Evolutionary conservation across 2,797 vertebrate genomes (phyloP), one percentile per base, ranked within the genome.

Genomic region (Malurus splendens): DNA sequence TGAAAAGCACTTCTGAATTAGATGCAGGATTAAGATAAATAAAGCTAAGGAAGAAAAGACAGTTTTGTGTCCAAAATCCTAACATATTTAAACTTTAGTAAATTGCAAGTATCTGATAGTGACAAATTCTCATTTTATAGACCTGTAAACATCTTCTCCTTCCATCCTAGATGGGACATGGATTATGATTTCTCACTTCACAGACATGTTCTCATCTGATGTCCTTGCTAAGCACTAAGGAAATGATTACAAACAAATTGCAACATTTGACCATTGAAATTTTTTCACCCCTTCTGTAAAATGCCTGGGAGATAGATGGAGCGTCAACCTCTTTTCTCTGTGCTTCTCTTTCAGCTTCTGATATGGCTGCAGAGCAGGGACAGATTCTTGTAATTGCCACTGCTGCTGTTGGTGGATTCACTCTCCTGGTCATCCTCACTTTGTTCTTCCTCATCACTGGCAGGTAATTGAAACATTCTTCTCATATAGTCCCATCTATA

Each of bases 371-470:
- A 0, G 98, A 99, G 89, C 99, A 99, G 82, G 98, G 99, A 71
- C 99, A 99, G 95, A 98, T 99, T 83, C 97, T 99, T 74, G 99
- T 99, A 68, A 98, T 99, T 57, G 98, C 98, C 92, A 99, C 98
- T 0, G 99, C 99, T 8, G 98, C 99, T 1, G 99, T 99, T 10
- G 99, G 99, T 28, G 98, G 99, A 93, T 99, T 99, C 94, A 99
- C 99, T 36, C 98, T 99, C 54, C 97, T 99, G 19, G 96, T 99
- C 95, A 99, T 99, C 96, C 98, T 99, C 92, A 99, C 98, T 57
- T 97, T 99, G 90, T 99, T 99, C 97, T 98, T 99, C 97, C 97
- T 99, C 86, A 99, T 99, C 97, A 99, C 99, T 30, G 99, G 99
- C 87, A 98, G 99, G 99, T 99, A 99, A 98, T 86, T 57, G 23